phyloP scores from a whole-genome alignment of 2,113 vertebrate genomes.

The Mesoclemmys tuberculata region DNA sequence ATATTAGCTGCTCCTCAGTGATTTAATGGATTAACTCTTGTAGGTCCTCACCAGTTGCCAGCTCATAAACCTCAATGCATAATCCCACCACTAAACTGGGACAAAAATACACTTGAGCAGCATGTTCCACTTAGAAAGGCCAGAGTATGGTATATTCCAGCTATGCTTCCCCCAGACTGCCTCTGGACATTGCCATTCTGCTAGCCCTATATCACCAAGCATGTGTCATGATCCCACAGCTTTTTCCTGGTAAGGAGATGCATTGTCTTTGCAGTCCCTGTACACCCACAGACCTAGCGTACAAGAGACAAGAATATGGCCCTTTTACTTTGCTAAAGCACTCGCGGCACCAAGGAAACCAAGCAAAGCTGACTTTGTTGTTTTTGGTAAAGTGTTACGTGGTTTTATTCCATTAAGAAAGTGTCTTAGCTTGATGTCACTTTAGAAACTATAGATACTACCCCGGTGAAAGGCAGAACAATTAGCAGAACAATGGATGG shows the following conservation, averaged over 20 bases:
- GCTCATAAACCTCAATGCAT: background rate
- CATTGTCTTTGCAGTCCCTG: background rate
- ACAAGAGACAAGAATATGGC: background rate
- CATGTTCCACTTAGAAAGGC: background rate
- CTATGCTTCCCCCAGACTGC: background rate
- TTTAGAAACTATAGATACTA: background rate
- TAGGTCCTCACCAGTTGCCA: background rate
- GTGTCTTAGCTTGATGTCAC: background rate
- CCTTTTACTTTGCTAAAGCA: background rate
- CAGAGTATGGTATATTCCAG: background rate
- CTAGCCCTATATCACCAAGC: background rate
- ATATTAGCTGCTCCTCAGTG: background rate
- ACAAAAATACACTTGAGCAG: no score
- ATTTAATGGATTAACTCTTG: background rate
- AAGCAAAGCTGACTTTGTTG: no score
- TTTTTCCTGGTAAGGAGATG: background rate
- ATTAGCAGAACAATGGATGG: background rate
- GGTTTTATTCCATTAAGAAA: background rate
- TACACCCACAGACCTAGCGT: background rate
- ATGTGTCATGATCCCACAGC: background rate
- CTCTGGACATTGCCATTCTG: background rate
- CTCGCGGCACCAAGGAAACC: background rate
- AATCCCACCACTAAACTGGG: no score
- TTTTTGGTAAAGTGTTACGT: background rate
- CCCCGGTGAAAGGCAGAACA: background rate